Evolutionary conservation across 2,113 vertebrate genomes (phyloP).

Genomic region (Melanocharis versteri): DNA sequence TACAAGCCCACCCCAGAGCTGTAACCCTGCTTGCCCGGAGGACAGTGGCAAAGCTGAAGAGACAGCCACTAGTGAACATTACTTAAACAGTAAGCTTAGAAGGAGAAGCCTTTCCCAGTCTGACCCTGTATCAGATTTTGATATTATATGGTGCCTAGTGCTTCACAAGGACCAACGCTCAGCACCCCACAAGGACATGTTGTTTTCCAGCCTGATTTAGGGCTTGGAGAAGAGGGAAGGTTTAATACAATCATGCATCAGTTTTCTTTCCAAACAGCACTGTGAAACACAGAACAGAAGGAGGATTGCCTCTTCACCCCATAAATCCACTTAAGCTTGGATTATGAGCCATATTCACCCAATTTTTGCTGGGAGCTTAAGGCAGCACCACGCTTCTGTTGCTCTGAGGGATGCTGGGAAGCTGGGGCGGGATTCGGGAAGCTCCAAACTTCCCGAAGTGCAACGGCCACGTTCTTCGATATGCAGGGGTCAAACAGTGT

Average conservation of each 20-base stretch:
- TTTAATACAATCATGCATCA: not conserved
- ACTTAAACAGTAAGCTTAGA: not conserved
- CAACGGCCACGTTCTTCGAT: fast-evolving
- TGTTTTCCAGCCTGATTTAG: not conserved
- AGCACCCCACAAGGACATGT: not conserved
- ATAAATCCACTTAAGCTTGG: constrained; percentile 54
- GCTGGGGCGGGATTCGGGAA: not conserved
- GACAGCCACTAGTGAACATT: not conserved
- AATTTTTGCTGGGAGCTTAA: constrained; percentile 51
- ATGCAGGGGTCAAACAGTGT: fast-evolving
- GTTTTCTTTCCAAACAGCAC: not conserved
- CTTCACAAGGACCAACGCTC: not conserved
- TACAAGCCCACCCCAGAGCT: not conserved
- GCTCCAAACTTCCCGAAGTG: not conserved
- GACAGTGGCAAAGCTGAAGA: not conserved
- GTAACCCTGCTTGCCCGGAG: not conserved
- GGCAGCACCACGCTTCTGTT: not conserved
- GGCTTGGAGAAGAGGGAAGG: not conserved
- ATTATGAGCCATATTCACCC: constrained; percentile 62
- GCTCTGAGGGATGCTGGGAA: not conserved
- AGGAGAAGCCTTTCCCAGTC: not conserved
- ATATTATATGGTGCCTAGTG: not conserved
- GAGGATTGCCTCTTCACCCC: constrained; percentile 37
- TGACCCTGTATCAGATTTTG: not conserved
- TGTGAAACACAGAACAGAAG: constrained; percentile 30